phyloP scores from a whole-genome alignment of 2,888 invertebrate genomes.

The Glaucopsyche alexis region DNA sequence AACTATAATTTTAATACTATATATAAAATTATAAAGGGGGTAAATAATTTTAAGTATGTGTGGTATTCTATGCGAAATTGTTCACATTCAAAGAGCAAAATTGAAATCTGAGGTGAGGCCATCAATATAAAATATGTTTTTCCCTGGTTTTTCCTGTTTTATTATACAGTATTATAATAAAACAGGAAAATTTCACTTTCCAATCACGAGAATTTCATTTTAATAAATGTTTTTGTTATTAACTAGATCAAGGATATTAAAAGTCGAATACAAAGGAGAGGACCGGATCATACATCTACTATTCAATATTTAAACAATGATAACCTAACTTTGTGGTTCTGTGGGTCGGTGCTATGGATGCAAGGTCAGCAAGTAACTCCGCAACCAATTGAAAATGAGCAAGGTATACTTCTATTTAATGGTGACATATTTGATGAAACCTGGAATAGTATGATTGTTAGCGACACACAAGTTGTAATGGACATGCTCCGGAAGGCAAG shows the following conservation, averaged over 20 bases:
- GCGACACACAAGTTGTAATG: slow-evolving; percentile 79
- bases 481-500: slow-evolving; percentile 49
- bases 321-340: slow-evolving; percentile 53
- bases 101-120: slow-evolving; percentile 39
- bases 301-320: slow-evolving; percentile 46
- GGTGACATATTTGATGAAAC: slow-evolving; percentile 89
- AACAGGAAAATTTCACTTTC: too few species aligned
- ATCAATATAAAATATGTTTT: background rate
- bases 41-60: slow-evolving; percentile 72
- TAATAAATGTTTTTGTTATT: slow-evolving; percentile 31
- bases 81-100: slow-evolving; percentile 42
- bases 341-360: slow-evolving; percentile 89
- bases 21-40: too few species aligned
- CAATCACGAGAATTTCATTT: slow-evolving; percentile 25
- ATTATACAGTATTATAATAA: too few species aligned
- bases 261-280: slow-evolving; percentile 74
- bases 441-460: slow-evolving; percentile 49
- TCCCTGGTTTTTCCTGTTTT: background rate
- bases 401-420: slow-evolving; percentile 89
- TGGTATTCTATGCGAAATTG: slow-evolving; percentile 76
- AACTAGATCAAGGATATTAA: slow-evolving; percentile 61
- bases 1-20: too few species aligned
- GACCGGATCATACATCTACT: slow-evolving; percentile 71
- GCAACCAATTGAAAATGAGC: slow-evolving; percentile 84
- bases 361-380: slow-evolving; percentile 83